Conservation (phyloP, 92 coral and sea anemone genomes). For the Heliopora coerulea region DNA sequence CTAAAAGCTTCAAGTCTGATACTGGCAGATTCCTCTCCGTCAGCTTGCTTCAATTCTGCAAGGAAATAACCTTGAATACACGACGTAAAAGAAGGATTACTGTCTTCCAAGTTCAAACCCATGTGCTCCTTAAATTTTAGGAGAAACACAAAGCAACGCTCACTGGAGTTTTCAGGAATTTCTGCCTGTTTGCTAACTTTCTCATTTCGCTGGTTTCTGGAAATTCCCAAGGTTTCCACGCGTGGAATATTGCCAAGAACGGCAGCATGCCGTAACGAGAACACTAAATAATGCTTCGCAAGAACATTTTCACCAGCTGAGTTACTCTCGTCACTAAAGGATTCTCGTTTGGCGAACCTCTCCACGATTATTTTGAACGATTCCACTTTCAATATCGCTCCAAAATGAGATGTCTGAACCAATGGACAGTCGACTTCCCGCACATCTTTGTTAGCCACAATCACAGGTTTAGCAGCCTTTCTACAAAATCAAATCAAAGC, state of each 20-base stretch:
- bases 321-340: not conserved
- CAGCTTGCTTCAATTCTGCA: not conserved
- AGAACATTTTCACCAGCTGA: not conserved
- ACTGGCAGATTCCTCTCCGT: not conserved
- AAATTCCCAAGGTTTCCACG: not conserved
- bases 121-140: conserved; percentile 4
- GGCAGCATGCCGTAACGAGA: not conserved
- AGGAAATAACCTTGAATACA: conserved; percentile 16
- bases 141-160: conserved; percentile 13
- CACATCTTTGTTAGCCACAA: not conserved
- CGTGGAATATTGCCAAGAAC: conserved; percentile 11
- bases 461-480: not conserved
- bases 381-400: conserved; percentile 22
- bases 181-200: not conserved
- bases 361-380: conserved; percentile 26
- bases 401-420: not conserved
- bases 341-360: not conserved
- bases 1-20: not conserved
- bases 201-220: not conserved
- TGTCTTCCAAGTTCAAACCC: not conserved
- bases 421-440: conserved; percentile 3
- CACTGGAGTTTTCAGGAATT: not conserved
- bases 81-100: not conserved
- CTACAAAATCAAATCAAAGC: not conserved
- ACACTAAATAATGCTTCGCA: conserved; percentile 9